Percentiles rank a stretch among this genome's conserved stretches.
phyloP scores from a whole-genome alignment of 2,888 invertebrate genomes.

The Agriotes lineatus region DNA sequence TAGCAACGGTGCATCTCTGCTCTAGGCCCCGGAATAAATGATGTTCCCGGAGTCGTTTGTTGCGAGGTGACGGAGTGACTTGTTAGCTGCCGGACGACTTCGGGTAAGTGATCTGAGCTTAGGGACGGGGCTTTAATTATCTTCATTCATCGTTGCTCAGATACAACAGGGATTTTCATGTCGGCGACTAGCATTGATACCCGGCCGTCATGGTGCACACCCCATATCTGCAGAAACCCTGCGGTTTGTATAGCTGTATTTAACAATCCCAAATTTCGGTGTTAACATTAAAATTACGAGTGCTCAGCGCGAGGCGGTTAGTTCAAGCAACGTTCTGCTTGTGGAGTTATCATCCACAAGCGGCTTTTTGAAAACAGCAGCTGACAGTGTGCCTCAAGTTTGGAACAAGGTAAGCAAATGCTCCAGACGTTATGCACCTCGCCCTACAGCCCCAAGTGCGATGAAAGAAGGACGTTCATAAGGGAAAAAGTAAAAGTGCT shows the following conservation, averaged over 20 bases:
- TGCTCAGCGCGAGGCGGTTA: too few species aligned
- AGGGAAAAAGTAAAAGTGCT: too few species aligned
- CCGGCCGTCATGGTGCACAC: constrained; percentile 7
- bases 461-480: too few species aligned
- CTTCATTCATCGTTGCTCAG: constrained; percentile 44
- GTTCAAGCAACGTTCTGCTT: too few species aligned
- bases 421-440: too few species aligned
- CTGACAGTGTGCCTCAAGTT: too few species aligned
- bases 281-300: too few species aligned
- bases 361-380: too few species aligned
- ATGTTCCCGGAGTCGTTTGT: constrained; percentile 56
- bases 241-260: constrained; percentile 6
- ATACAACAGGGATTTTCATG: constrained; percentile 44
- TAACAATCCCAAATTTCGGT: neutral
- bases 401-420: too few species aligned
- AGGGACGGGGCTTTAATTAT: constrained; percentile 45
- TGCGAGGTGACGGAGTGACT: constrained; percentile 56
- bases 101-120: constrained; percentile 45
- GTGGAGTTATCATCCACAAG: too few species aligned
- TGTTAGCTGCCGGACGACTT: constrained; percentile 51
- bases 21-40: constrained; percentile 54
- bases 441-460: too few species aligned
- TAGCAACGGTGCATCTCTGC: constrained; percentile 56
- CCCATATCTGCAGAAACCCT: neutral
- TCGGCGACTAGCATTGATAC: constrained; percentile 39